These are phyloP conservation scores for Drosophila arizonae DNA, from an alignment of 1,140 invertebrate genomes.

Conservation along the genomic window DNA sequence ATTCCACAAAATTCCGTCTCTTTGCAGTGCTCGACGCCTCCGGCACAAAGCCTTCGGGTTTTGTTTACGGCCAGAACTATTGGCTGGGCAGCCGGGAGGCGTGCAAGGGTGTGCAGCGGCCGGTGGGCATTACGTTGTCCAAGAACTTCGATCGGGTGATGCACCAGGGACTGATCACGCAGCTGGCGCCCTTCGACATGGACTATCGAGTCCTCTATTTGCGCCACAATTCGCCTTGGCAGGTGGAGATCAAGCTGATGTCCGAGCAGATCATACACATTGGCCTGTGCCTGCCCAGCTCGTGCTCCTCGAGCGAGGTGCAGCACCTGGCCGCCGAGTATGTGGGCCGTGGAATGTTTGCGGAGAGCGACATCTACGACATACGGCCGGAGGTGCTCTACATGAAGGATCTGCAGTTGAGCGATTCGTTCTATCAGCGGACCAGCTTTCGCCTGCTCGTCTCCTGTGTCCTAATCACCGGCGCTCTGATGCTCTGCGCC, in stretches of 20 bases:
- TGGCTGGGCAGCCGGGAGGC: slow-evolving; percentile 80
- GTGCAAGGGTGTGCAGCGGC: slow-evolving; percentile 67
- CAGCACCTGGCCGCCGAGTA: slow-evolving; percentile 64
- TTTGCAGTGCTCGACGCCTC: slow-evolving; percentile 77
- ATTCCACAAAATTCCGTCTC: neutral
- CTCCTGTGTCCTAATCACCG: slow-evolving; percentile 54
- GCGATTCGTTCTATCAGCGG: slow-evolving; percentile 65
- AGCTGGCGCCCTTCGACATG: slow-evolving; percentile 76
- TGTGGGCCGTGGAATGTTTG: slow-evolving; percentile 56
- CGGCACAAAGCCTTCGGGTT: slow-evolving; percentile 74
- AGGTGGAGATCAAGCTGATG: slow-evolving; percentile 81
- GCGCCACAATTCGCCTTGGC: slow-evolving; percentile 79
- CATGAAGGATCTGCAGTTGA: slow-evolving; percentile 78
- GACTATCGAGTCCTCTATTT: slow-evolving; percentile 78
- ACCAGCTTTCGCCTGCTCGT: slow-evolving; percentile 69
- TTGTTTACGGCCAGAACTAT: slow-evolving; percentile 81
- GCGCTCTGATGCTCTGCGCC: slow-evolving; percentile 63
- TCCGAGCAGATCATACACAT: slow-evolving; percentile 81
- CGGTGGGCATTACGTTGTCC: slow-evolving; percentile 74
- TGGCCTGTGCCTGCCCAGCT: slow-evolving; percentile 74
- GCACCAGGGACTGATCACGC: slow-evolving; percentile 75
- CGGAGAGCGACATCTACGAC: slow-evolving; percentile 75
- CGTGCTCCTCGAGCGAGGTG: slow-evolving; percentile 66
- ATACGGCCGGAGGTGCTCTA: slow-evolving; percentile 74
- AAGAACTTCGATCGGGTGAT: slow-evolving; percentile 78